Conservation (phyloP, 2,797 vertebrate species). For the Dromococcyx pavoninus region DNA sequence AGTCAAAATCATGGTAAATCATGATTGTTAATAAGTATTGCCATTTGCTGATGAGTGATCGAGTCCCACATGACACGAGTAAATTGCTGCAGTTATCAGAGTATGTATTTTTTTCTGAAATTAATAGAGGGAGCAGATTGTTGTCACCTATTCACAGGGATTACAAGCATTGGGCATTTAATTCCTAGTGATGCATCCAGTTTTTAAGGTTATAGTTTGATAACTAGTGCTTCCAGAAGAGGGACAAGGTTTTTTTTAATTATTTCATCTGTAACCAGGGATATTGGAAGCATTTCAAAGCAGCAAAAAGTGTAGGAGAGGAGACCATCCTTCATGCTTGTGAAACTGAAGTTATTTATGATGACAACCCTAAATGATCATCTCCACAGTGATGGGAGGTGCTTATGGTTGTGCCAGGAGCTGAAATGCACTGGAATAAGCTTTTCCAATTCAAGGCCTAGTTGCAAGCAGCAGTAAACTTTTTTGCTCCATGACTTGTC, state of each 20-base stretch:
- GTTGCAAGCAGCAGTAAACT: background rate
- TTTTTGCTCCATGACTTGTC: background rate
- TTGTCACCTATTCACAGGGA: background rate
- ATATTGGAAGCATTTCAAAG: background rate
- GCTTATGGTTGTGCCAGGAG: background rate
- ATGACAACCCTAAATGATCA: slow-evolving; percentile 10
- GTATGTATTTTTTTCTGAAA: background rate
- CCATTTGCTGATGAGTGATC: background rate
- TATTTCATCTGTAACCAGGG: background rate
- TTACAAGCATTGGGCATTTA: background rate
- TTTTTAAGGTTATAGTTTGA: background rate
- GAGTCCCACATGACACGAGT: background rate
- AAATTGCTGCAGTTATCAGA: background rate
- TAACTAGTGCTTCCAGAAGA: background rate
- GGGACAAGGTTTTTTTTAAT: accelerated
- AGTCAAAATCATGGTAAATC: background rate
- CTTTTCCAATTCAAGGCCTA: slow-evolving; percentile 3
- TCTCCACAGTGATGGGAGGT: background rate
- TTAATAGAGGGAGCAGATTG: background rate
- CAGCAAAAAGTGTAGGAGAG: background rate
- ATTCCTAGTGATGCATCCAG: background rate
- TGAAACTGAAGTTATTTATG: slow-evolving; percentile 18
- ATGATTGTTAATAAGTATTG: background rate
- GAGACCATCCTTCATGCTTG: background rate
- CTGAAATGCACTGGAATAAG: background rate